Percentiles rank a stretch among this genome's conserved stretches.
Evolutionary conservation across 2,888 invertebrate species (phyloP).

Genomic region (Coleophora flavipennella): DNA sequence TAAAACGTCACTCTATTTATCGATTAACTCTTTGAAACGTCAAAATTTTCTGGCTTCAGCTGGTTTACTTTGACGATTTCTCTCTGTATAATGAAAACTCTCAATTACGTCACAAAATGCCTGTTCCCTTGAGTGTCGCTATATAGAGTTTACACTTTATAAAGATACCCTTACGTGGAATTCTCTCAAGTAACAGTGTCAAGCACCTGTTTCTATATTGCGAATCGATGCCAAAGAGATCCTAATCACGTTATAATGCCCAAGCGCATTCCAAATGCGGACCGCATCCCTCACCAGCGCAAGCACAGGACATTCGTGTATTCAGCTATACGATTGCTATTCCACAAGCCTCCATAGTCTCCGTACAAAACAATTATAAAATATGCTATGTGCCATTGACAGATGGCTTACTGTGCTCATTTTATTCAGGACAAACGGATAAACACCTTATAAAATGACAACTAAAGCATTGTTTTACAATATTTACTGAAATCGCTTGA

Average conservation of each 20-base stretch:
- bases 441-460: constrained; percentile 48
- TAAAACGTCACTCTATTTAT: too few species aligned
- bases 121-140: too few species aligned
- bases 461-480: constrained; percentile 50
- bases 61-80: too few species aligned
- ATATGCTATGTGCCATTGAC: constrained; percentile 47
- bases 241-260: constrained; percentile 29
- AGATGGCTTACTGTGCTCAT: constrained; percentile 48
- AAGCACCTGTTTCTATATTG: constrained; percentile 62
- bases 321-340: constrained; percentile 44
- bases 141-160: constrained; percentile 1
- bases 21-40: too few species aligned
- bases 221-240: constrained; percentile 57
- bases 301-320: constrained; percentile 43
- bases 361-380: constrained; percentile 51
- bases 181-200: constrained; percentile 16
- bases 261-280: constrained; percentile 43
- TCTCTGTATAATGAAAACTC: too few species aligned
- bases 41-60: too few species aligned
- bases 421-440: constrained; percentile 27
- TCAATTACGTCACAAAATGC: too few species aligned
- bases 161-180: background rate
- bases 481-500: constrained; percentile 51
- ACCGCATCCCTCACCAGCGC: constrained; percentile 27
- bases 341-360: constrained; percentile 46